A percentile compares a stretch with the other conserved stretches of the same genome.
These are phyloP conservation scores for Notodonta dromedarius DNA, from an alignment of 2,888 invertebrate species.

Conservation along the genomic window DNA sequence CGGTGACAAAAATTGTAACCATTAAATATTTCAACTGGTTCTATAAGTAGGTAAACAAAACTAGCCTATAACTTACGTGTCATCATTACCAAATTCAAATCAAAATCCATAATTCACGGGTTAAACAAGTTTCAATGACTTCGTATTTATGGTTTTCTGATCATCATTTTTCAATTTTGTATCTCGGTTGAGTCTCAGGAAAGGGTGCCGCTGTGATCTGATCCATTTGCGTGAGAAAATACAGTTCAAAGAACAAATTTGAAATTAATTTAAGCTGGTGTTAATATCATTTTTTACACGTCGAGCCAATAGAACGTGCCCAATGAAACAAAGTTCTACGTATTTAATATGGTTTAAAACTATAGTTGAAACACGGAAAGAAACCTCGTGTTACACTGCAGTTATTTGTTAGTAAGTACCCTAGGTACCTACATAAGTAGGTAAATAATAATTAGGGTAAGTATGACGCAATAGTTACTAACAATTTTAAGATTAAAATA, in stretches of 20 bases:
- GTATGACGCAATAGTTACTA: no score
- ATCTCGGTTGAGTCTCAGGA: slow-evolving; percentile 43
- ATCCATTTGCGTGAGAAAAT: slow-evolving; percentile 65
- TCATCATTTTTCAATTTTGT: slow-evolving; percentile 52
- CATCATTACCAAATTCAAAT: slow-evolving; percentile 43
- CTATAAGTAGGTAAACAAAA: slow-evolving; percentile 29
- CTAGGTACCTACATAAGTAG: no score
- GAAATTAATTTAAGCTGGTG: slow-evolving; percentile 65
- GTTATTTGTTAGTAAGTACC: no score
- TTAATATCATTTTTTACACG: slow-evolving; percentile 48
- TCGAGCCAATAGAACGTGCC: slow-evolving; percentile 25
- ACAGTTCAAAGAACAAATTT: slow-evolving; percentile 55
- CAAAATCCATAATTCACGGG: slow-evolving; percentile 38
- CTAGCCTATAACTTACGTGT: slow-evolving; percentile 21
- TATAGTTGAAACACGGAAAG: no score
- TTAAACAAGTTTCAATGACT: slow-evolving; percentile 42
- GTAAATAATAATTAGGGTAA: no score
- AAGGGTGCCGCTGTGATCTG: slow-evolving; percentile 47
- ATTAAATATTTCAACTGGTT: slow-evolving; percentile 6
- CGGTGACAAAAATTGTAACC: no score
- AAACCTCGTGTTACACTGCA: no score
- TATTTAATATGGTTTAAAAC: no score
- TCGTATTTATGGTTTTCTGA: slow-evolving; percentile 46
- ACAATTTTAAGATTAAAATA: no score
- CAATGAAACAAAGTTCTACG: background rate